A percentile compares a stretch with the other conserved stretches of the same genome.
phyloP scores from a whole-genome alignment of 2,797 vertebrate species.

The Alosa sapidissima region DNA sequence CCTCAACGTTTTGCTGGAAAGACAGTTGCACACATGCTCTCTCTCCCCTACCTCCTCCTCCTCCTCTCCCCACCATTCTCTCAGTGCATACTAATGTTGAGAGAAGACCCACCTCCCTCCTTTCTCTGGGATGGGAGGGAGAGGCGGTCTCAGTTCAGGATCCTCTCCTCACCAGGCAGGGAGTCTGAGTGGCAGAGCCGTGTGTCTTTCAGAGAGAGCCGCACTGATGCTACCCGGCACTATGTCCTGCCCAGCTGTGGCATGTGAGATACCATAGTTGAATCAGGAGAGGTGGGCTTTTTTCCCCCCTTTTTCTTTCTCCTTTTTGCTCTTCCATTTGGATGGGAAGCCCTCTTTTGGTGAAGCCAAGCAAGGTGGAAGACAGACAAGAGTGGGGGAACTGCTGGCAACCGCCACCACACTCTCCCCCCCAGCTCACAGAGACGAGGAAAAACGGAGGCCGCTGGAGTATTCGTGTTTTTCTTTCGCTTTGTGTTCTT shows the following conservation, averaged over 20 bases:
- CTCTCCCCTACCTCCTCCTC: constrained; percentile 32
- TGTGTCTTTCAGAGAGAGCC: constrained; percentile 59
- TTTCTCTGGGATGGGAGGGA: constrained; percentile 69
- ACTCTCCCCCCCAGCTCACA: constrained; percentile 67
- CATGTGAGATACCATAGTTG: constrained; percentile 57
- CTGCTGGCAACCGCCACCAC: constrained; percentile 69
- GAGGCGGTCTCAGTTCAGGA: constrained; percentile 70
- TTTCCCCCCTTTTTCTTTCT: constrained; percentile 25
- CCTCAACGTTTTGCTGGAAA: constrained; percentile 69
- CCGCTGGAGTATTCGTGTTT: constrained; percentile 78
- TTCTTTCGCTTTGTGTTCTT: constrained; percentile 79
- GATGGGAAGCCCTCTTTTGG: constrained; percentile 74
- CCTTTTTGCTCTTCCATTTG: constrained; percentile 66
- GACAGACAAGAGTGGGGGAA: constrained; percentile 71
- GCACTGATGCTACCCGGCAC: constrained; percentile 44
- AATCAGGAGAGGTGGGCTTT: constrained; percentile 63
- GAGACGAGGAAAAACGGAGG: constrained; percentile 73
- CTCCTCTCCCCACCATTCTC: constrained; percentile 57
- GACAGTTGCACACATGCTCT: constrained; percentile 44
- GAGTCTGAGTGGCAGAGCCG: constrained; percentile 68
- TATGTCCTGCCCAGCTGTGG: constrained; percentile 74
- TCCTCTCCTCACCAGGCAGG: constrained; percentile 70
- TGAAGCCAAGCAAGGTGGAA: constrained; percentile 69
- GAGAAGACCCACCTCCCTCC: constrained; percentile 69
- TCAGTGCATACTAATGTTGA: constrained; percentile 78